A percentile compares a stretch with the other conserved stretches of the same genome.
These are phyloP conservation scores for Cerceris ruficornis DNA, from an alignment of 2,888 invertebrate genomes.

Conservation along the genomic window DNA sequence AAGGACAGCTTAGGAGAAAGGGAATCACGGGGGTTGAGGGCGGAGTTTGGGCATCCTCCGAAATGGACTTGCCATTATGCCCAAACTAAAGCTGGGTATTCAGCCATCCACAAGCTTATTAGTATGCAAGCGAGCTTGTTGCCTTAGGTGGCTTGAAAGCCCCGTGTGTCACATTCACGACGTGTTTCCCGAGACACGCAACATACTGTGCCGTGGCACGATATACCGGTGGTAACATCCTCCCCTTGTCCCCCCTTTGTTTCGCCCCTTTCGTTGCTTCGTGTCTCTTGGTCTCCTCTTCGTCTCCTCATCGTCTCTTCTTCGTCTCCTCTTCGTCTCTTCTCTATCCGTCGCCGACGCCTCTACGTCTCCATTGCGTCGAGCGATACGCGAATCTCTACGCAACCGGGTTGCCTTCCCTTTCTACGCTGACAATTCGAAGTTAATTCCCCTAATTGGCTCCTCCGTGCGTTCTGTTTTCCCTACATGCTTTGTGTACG, in stretches of 20 bases:
- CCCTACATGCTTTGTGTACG: constrained; percentile 11
- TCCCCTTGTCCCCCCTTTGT: constrained; percentile 29
- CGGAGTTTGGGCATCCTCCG: constrained; percentile 47
- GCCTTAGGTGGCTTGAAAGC: constrained; percentile 79
- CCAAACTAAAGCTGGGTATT: constrained; percentile 78
- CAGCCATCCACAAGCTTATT: constrained; percentile 78
- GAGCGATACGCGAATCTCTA: constrained; percentile 54
- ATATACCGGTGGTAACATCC: constrained; percentile 61
- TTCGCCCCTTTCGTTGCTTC: constrained; percentile 28
- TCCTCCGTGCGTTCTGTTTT: constrained; percentile 47
- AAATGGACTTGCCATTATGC: constrained; percentile 80
- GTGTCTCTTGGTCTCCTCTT: constrained; percentile 27
- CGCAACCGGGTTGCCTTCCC: constrained; percentile 43
- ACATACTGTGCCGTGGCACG: constrained; percentile 66
- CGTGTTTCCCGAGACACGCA: constrained; percentile 74
- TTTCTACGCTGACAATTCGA: constrained; percentile 61
- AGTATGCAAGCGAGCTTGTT: constrained; percentile 80
- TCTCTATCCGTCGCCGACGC: constrained; percentile 7
- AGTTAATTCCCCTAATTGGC: constrained; percentile 69
- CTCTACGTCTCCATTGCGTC: constrained; percentile 51
- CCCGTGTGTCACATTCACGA: constrained; percentile 78
- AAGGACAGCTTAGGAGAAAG: constrained; percentile 48
- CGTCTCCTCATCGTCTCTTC: constrained; percentile 9
- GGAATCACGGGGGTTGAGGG: constrained; percentile 36
- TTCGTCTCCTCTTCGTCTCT: constrained; percentile 7